Evolutionary conservation across 1,140 invertebrate genomes (phyloP).

Genomic region (Mylabris phalerata): DNA sequence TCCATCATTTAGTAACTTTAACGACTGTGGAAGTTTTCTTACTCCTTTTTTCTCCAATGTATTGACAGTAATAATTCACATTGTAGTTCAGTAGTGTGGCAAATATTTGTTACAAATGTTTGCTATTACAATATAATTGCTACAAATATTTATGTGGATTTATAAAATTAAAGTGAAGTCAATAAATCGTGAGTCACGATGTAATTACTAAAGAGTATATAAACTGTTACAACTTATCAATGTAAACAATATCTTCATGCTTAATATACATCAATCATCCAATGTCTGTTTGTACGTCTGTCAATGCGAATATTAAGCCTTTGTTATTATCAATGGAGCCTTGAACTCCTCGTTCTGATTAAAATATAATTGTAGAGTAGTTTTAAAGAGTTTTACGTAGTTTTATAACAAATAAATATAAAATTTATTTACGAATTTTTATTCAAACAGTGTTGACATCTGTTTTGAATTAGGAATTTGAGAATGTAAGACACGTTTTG

Average conservation of each 20-base stretch:
- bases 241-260: slow-evolving; percentile 14
- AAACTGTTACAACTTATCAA: slow-evolving; percentile 17
- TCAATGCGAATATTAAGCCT: neutral
- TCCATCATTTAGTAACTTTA: too few relatives aligned
- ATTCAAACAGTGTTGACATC: slow-evolving; percentile 15
- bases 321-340: too few relatives aligned
- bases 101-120: slow-evolving; percentile 13
- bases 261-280: slow-evolving; percentile 10
- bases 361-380: too few relatives aligned
- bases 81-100: neutral
- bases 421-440: slow-evolving; percentile 6
- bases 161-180: slow-evolving; percentile 13
- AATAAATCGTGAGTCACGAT: slow-evolving; percentile 16
- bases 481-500: slow-evolving; percentile 15
- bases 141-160: slow-evolving; percentile 16
- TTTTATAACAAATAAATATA: too few relatives aligned
- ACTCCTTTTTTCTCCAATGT: too few relatives aligned
- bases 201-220: slow-evolving; percentile 12
- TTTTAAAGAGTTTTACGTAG: too few relatives aligned
- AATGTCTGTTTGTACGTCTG: slow-evolving; percentile 2
- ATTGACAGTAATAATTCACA: too few relatives aligned
- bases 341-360: too few relatives aligned
- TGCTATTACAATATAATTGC: slow-evolving; percentile 11
- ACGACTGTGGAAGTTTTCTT: too few relatives aligned
- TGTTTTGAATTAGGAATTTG: slow-evolving; percentile 12